These are phyloP conservation scores for Trachemys scripta DNA, from an alignment of 2,113 vertebrate species.

Conservation along the genomic window DNA sequence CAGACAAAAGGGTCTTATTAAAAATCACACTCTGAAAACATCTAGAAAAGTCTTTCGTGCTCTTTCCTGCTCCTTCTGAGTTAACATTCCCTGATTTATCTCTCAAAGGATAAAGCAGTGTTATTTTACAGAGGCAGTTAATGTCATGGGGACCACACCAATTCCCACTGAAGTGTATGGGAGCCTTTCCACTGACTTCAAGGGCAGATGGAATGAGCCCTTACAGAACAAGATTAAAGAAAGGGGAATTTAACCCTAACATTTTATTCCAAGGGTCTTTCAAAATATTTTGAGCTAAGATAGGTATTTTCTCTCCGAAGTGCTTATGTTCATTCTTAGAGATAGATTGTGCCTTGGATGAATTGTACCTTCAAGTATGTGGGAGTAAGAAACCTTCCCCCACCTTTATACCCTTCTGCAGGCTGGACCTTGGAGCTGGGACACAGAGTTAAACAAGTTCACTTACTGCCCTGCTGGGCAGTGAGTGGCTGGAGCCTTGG, in stretches of 20 bases:
- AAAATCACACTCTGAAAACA: not conserved
- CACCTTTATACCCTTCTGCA: not conserved
- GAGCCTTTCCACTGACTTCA: not conserved
- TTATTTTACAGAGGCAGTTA: not conserved
- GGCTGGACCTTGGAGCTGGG: not conserved
- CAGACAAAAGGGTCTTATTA: not conserved
- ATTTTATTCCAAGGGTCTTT: not conserved
- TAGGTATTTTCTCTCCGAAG: not conserved
- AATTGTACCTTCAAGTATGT: not conserved
- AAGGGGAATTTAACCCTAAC: not conserved
- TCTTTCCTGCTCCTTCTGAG: not conserved
- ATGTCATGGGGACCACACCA: not conserved
- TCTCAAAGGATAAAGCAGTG: conserved; percentile 32
- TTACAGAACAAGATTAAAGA: not conserved
- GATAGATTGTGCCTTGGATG: not conserved
- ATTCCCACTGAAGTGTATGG: not conserved
- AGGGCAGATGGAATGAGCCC: fast-evolving
- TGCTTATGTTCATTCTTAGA: not conserved
- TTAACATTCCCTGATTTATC: not conserved
- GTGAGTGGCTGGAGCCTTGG: not conserved
- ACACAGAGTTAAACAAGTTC: not conserved
- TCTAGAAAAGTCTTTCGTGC: not conserved
- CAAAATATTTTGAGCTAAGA: not conserved
- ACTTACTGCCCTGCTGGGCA: not conserved
- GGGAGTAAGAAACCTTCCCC: not conserved